These are phyloP conservation scores for Pelvicachromis taeniatus DNA, from an alignment of 2,113 vertebrate genomes.

Conservation along the genomic window DNA sequence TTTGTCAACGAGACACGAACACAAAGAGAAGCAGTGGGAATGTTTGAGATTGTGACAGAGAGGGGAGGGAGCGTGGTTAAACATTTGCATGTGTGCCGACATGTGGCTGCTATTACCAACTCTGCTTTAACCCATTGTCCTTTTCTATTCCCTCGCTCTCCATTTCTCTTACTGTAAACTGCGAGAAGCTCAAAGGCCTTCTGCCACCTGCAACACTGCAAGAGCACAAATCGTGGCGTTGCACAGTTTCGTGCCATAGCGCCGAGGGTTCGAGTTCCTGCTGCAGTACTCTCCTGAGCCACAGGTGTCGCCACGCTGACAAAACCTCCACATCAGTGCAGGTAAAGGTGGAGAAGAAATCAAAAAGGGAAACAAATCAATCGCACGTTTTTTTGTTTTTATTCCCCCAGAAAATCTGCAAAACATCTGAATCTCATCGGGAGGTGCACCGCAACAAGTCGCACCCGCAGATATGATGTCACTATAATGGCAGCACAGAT, in stretches of 20 bases:
- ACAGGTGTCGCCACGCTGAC: neutral
- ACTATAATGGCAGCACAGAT: neutral
- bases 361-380: neutral
- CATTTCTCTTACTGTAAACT: neutral
- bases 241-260: neutral
- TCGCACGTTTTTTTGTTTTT: neutral
- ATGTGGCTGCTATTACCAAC: slow-evolving; percentile 57
- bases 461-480: neutral
- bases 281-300: neutral
- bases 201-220: neutral
- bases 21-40: neutral
- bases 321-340: neutral
- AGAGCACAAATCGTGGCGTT: neutral
- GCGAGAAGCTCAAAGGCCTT: neutral
- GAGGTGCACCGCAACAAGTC: neutral
- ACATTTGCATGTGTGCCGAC: slow-evolving; percentile 61
- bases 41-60: slow-evolving; percentile 16
- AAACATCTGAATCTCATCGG: neutral
- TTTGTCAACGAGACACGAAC: neutral
- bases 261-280: neutral
- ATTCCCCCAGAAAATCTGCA: neutral
- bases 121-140: slow-evolving; percentile 23
- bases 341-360: too few relatives aligned
- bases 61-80: slow-evolving; percentile 40
- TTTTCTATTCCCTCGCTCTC: neutral